A percentile compares a stretch with the other conserved stretches of the same genome.
These are phyloP conservation scores for Tauraco erythrolophus DNA, from an alignment of 2,113 vertebrate genomes.

Conservation along the genomic window DNA sequence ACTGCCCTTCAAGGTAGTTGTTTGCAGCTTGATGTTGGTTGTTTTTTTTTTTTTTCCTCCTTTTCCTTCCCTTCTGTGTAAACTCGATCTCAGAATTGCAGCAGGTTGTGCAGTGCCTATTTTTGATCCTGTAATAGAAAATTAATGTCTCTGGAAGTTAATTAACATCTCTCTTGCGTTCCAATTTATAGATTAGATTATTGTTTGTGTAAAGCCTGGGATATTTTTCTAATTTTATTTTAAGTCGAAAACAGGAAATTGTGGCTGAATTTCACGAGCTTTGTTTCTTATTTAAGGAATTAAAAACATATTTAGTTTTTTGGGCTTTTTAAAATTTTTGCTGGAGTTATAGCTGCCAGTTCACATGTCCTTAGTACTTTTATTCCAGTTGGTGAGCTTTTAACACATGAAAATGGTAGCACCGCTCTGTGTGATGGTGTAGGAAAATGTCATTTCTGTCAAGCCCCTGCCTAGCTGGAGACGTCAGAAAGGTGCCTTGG, in stretches of 20 bases:
- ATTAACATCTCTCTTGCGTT: background rate
- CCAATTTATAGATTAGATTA: constrained; percentile 12
- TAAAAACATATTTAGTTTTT: constrained; percentile 61
- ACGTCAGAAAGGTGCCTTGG: background rate
- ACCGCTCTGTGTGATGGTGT: background rate
- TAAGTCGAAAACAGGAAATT: constrained; percentile 69
- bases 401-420: background rate
- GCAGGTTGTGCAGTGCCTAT: background rate
- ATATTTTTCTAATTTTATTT: constrained; percentile 22
- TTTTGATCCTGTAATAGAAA: background rate
- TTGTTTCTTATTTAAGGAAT: constrained; percentile 69
- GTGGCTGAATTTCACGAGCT: constrained; percentile 65
- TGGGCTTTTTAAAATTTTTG: background rate
- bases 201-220: background rate
- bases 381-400: background rate
- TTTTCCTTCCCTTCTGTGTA: background rate
- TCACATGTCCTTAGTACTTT: constrained; percentile 26
- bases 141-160: constrained; percentile 4
- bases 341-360: constrained; percentile 45
- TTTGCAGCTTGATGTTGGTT: background rate
- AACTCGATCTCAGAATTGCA: background rate
- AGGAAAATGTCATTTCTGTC: background rate
- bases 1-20: background rate
- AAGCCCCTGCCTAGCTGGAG: rapidly evolving
- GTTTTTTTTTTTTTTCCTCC: background rate